These are phyloP conservation scores for Phataginus tricuspis DNA, from an alignment of 2,797 vertebrate species.

Conservation along the genomic window DNA sequence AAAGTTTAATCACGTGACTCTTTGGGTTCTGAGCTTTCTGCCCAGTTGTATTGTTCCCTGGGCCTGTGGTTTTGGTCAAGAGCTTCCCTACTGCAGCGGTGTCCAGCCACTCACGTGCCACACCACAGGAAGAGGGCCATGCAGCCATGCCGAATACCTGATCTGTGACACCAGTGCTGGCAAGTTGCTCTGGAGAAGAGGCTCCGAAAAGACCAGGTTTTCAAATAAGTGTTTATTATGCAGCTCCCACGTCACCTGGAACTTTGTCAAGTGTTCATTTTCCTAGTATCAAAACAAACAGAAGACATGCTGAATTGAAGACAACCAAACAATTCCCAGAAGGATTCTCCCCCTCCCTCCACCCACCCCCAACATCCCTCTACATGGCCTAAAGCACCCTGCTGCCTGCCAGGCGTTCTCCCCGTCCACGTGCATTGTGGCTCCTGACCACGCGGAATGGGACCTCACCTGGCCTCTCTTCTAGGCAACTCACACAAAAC, in stretches of 20 bases:
- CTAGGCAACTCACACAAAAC: neutral
- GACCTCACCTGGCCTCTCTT: neutral
- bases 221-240: slow-evolving; percentile 99
- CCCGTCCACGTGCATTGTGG: too few species aligned
- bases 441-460: fast-evolving
- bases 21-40: neutral
- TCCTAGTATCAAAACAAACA: slow-evolving; percentile 85
- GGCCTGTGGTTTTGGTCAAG: neutral
- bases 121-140: neutral
- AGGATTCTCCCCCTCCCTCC: fast-evolving
- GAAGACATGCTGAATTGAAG: neutral
- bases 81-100: fast-evolving
- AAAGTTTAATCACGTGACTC: neutral
- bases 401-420: too few species aligned
- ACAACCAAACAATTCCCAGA: neutral
- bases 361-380: fast-evolving
- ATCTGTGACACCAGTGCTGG: slow-evolving; percentile 95
- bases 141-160: slow-evolving; percentile 86
- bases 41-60: neutral
- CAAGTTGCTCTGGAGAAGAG: slow-evolving; percentile 95
- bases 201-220: slow-evolving; percentile 97
- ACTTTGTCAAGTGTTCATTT: slow-evolving; percentile 97
- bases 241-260: slow-evolving; percentile 98
- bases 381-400: neutral
- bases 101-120: neutral